Percentiles rank a stretch among this genome's conserved stretches.
These are phyloP conservation scores for Corythornis vintsioides DNA, from an alignment of 2,113 vertebrate species.

Conservation along the genomic window DNA sequence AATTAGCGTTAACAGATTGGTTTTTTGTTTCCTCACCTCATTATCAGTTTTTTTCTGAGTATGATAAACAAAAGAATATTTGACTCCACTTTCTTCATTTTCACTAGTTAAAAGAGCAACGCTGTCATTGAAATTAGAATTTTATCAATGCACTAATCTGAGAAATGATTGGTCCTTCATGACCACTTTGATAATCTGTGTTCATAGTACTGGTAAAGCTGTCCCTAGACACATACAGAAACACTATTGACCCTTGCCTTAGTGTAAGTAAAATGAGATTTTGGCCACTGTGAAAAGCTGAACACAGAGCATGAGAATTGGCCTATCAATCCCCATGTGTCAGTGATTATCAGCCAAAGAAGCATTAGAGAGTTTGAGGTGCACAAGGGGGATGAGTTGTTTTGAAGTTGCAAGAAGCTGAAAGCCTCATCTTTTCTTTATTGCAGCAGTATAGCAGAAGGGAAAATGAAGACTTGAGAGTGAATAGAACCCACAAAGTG, in stretches of 20 bases:
- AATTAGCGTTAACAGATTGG: not conserved
- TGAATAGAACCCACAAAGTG: not conserved
- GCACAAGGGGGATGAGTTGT: not conserved
- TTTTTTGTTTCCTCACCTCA: accelerated
- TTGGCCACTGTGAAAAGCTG: not conserved
- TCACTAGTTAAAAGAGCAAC: not conserved
- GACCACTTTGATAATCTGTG: accelerated
- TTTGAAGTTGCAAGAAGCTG: not conserved
- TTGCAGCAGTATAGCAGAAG: not conserved
- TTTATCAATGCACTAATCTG: not conserved
- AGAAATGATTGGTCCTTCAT: not conserved
- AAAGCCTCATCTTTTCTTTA: not conserved
- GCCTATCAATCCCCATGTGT: not conserved
- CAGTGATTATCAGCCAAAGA: not conserved
- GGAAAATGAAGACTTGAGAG: not conserved
- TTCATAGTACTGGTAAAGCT: not conserved
- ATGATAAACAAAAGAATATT: not conserved
- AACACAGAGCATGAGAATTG: not conserved
- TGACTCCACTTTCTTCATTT: not conserved
- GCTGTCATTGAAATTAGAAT: not conserved
- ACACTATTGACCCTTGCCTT: accelerated
- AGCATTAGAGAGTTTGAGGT: not conserved
- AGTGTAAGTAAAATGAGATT: not conserved
- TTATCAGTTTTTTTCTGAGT: not conserved
- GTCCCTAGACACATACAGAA: not conserved